Evolutionary conservation across 2,113 vertebrate species (phyloP), one percentile per base, ranked within the genome.

Genomic region (Cygnus atratus): DNA sequence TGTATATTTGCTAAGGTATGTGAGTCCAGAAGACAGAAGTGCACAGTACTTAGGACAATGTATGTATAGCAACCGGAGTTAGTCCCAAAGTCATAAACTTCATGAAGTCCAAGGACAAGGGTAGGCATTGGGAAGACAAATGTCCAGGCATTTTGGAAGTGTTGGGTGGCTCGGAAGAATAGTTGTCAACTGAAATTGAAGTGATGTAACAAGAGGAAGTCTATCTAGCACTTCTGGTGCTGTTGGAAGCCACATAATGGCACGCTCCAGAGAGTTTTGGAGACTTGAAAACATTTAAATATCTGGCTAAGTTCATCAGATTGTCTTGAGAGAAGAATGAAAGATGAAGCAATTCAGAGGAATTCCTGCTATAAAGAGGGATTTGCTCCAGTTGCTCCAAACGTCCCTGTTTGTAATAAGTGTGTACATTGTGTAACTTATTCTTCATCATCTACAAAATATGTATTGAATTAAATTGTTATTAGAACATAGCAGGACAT

Each of bases 391-490:
- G 70, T 97, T 97, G 89, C 96, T 95, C 90, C 75, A 85, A 94
- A 78, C 58, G 54, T 94, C 76, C 66, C 94, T 95, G 94, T 97
- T 96, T 61, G 66, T 95, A 97, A 65, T 92, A 96, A 97, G 75
- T 63, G 48, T 95, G 91, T 88, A 89, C 59, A 28, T 87, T 96
- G 91, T 97, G 70, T 96, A 96, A 95, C 59, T 96, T 93, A 46
- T 46, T 88, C 74, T 78, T 80, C 83, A 84, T 91, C 88, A 87
- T 95, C 95, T 96, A 90, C 94, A 88, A 97, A 98, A 95, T 96
- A 95, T 98, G 97, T 95, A 95, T 97, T 93, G 97, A 96, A 97
- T 98, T 98, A 97, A 97, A 95, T 92, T 92, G 94, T 96, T 97
- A 97, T 96, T 98, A 96, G 92, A 97, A 93, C 90, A 82, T 96